Percentiles rank a stretch among this genome's conserved stretches.
Conservation (phyloP, 2,888 invertebrate genomes). For the Microchrysa polita region DNA sequence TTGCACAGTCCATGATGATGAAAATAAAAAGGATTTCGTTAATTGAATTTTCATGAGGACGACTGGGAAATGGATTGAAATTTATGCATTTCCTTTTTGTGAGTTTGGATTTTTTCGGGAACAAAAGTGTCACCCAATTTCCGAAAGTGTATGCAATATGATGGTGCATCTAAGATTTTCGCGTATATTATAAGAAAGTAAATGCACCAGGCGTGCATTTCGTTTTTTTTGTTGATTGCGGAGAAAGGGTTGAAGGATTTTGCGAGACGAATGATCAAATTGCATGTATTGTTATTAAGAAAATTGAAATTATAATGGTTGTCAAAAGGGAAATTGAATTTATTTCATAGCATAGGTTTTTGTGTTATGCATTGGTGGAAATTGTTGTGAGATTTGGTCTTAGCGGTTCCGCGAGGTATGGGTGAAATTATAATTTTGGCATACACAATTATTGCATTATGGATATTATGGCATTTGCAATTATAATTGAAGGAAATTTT, state of each 20-base stretch:
- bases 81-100: conserved; percentile 23
- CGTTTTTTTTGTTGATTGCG: not conserved
- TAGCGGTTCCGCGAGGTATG: too few relatives aligned
- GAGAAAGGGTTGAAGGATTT: conserved; percentile 39
- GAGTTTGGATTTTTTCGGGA: not conserved
- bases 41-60: conserved; percentile 51
- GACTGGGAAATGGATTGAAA: conserved; percentile 1
- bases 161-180: conserved; percentile 7
- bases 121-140: conserved; percentile 16
- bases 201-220: not conserved
- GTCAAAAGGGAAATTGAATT: conserved; percentile 36
- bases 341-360: conserved; percentile 28
- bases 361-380: too few relatives aligned
- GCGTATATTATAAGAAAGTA: conserved; percentile 30
- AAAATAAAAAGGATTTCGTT: conserved; percentile 44
- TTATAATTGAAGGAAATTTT: too few relatives aligned
- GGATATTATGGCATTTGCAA: too few relatives aligned
- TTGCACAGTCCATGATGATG: conserved; percentile 7
- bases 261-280: conserved; percentile 45
- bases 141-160: not conserved
- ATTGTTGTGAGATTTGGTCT: too few relatives aligned
- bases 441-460: too few relatives aligned
- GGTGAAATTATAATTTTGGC: too few relatives aligned
- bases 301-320: conserved; percentile 45
- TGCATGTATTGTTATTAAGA: conserved; percentile 44